Percentiles rank a stretch among this genome's conserved stretches.
These are phyloP conservation scores for Ammodytes marinus DNA, from an alignment of 2,113 vertebrate genomes.

Conservation along the genomic window DNA sequence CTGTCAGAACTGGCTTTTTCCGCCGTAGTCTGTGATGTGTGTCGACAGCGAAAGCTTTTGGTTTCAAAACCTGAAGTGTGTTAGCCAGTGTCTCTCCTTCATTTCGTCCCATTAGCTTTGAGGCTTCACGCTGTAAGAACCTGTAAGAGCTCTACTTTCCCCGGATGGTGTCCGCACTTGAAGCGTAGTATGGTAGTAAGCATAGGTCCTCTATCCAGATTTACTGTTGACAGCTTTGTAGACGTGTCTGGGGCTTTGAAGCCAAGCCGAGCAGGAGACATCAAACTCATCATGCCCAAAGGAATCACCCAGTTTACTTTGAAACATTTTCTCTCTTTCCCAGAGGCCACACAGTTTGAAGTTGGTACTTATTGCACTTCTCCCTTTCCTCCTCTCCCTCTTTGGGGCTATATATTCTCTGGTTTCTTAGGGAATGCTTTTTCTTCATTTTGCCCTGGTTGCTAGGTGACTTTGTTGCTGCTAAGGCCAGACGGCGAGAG, in stretches of 20 bases:
- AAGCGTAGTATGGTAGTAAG: constrained; percentile 23
- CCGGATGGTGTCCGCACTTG: constrained; percentile 26
- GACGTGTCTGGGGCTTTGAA: constrained; percentile 55
- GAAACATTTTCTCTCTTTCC: constrained; percentile 34
- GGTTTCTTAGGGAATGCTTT: constrained; percentile 41
- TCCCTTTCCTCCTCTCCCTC: constrained; percentile 33
- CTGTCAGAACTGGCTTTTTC: constrained; percentile 43
- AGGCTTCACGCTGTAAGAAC: constrained; percentile 50
- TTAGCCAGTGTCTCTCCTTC: constrained; percentile 46
- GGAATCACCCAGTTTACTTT: constrained; percentile 54
- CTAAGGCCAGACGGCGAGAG: constrained; percentile 66
- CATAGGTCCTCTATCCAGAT: constrained; percentile 26
- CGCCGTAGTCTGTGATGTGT: constrained; percentile 45
- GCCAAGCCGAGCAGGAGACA: constrained; percentile 33
- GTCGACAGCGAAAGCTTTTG: constrained; percentile 52
- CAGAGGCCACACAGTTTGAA: constrained; percentile 51
- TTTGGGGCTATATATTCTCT: constrained; percentile 13
- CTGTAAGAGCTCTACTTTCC: constrained; percentile 27
- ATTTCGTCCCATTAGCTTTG: constrained; percentile 56
- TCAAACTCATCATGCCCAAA: constrained; percentile 56
- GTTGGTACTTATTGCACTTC: constrained; percentile 35
- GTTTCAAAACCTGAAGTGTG: constrained; percentile 50
- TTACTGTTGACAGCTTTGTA: constrained; percentile 49
- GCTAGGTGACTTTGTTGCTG: constrained; percentile 80
- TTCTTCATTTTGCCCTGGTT: constrained; percentile 70